Conservation (phyloP, 2,113 vertebrate genomes). For the Meleagris gallopavo region DNA sequence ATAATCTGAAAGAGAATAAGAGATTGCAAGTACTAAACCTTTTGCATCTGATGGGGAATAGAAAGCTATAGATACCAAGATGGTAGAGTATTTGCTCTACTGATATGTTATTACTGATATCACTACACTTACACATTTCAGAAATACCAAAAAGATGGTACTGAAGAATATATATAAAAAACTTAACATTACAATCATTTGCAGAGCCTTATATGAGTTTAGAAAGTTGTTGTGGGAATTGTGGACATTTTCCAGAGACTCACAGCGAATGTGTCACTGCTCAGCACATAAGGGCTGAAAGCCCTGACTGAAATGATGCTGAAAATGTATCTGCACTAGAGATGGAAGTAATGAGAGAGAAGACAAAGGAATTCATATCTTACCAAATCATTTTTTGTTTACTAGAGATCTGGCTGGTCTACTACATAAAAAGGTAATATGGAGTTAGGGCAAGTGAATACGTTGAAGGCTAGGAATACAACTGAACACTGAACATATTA, state of each 20-base stretch:
- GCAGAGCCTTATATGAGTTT: background rate
- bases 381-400: background rate
- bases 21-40: background rate
- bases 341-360: background rate
- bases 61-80: background rate
- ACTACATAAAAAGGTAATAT: background rate
- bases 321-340: background rate
- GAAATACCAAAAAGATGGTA: background rate
- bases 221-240: background rate
- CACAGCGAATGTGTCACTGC: background rate
- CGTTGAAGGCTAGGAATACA: background rate
- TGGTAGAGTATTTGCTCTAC: background rate
- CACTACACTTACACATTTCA: background rate
- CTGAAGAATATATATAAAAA: background rate
- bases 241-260: background rate
- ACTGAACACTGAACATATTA: accelerated
- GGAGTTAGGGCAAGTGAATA: background rate
- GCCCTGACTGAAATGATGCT: background rate
- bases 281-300: background rate
- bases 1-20: background rate
- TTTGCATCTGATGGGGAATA: background rate
- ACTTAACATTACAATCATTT: background rate
- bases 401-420: background rate
- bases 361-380: background rate
- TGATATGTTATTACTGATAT: background rate